phyloP scores from a whole-genome alignment of 2,113 vertebrate genomes.

The Cyprinodon variegatus region DNA sequence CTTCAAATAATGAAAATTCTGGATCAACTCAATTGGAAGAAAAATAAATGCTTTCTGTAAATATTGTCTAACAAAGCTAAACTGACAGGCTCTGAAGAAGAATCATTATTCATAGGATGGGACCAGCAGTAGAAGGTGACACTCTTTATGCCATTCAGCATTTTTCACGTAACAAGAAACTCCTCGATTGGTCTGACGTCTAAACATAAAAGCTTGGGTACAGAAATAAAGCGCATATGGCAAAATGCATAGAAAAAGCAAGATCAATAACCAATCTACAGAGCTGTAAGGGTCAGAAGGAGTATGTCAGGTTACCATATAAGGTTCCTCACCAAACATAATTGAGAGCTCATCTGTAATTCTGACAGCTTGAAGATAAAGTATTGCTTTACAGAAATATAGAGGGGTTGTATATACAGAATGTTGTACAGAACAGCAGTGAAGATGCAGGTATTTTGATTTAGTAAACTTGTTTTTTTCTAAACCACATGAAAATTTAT shows the following conservation, averaged over 20 bases:
- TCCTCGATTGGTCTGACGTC: slow-evolving; percentile 8
- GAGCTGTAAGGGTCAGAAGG: slow-evolving; percentile 67
- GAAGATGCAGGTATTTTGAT: neutral
- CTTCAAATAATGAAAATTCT: slow-evolving; percentile 70
- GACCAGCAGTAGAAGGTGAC: slow-evolving; percentile 52
- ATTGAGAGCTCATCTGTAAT: slow-evolving; percentile 38
- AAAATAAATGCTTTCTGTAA: slow-evolving; percentile 70
- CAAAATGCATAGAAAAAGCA: slow-evolving; percentile 63
- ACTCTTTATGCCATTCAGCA: slow-evolving; percentile 67
- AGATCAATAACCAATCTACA: slow-evolving; percentile 83
- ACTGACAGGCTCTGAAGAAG: slow-evolving; percentile 50
- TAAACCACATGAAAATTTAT: neutral
- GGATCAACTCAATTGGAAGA: slow-evolving; percentile 62
- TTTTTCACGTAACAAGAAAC: slow-evolving; percentile 76
- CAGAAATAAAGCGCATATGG: slow-evolving; percentile 36
- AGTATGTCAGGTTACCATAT: slow-evolving; percentile 67
- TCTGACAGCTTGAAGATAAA: slow-evolving; percentile 11
- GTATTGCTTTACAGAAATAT: neutral
- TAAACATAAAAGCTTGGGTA: slow-evolving; percentile 34
- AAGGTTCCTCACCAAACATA: slow-evolving; percentile 39
- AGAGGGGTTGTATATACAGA: neutral
- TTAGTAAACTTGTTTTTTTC: neutral
- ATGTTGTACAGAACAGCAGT: neutral
- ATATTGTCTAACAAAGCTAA: slow-evolving; percentile 70
- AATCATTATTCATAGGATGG: slow-evolving; percentile 67